Evolutionary conservation across 2,113 vertebrate genomes (phyloP).

Genomic region (Hydrolagus affinis): DNA sequence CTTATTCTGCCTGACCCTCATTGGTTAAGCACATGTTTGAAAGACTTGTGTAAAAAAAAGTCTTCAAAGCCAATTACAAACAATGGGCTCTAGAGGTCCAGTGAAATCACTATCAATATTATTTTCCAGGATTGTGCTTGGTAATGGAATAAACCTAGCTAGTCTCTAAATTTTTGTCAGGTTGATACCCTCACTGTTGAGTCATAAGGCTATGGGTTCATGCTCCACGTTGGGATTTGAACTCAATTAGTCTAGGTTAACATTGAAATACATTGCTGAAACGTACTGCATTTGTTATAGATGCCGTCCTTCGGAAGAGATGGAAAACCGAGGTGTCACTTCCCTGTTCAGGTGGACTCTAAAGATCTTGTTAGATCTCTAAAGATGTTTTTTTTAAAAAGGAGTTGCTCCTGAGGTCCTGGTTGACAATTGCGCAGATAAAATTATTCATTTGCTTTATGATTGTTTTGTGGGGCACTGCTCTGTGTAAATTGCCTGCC

Average conservation of each 20-base stretch:
- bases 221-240: too few species aligned
- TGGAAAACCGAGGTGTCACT: background rate
- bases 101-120: background rate
- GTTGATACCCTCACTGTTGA: too few species aligned
- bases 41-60: background rate
- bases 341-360: background rate
- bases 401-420: background rate
- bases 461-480: background rate
- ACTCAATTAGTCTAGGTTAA: background rate
- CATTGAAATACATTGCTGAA: background rate
- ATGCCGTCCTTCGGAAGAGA: background rate
- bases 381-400: too few species aligned
- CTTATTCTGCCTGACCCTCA: background rate
- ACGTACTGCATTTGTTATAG: background rate
- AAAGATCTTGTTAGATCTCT: too few species aligned
- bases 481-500: background rate
- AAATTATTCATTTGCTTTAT: background rate
- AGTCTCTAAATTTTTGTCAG: too few species aligned
- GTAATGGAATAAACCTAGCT: background rate
- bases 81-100: background rate
- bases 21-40: background rate
- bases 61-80: background rate
- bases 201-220: too few species aligned
- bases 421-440: background rate
- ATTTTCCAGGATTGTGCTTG: background rate